Evolutionary conservation across 1,140 invertebrate genomes (phyloP).

Genomic region (Magallana gigas): DNA sequence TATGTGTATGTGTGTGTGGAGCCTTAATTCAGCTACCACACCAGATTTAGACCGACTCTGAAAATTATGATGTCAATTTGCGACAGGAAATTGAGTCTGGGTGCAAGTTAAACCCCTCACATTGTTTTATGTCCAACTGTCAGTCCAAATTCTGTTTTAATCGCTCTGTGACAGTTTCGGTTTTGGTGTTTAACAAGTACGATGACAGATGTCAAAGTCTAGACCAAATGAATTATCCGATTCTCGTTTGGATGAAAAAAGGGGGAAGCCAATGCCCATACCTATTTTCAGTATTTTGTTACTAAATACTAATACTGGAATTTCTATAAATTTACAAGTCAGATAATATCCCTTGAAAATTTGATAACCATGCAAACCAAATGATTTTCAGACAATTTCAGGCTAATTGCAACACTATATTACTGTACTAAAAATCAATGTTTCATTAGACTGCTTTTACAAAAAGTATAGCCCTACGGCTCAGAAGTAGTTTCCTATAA

Average conservation of each 20-base stretch:
- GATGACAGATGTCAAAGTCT: conserved; percentile 32
- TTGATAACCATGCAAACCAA: not conserved
- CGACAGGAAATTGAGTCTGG: conserved; percentile 16
- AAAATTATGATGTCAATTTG: not conserved
- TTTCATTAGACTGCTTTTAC: conserved; percentile 11
- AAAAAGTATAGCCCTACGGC: not conserved
- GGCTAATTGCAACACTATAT: conserved; percentile 10
- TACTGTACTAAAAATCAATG: conserved; percentile 27
- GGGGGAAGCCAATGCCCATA: too few species aligned
- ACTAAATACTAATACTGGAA: too few species aligned
- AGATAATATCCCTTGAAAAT: too few species aligned
- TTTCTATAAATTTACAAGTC: too few species aligned
- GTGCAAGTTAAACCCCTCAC: not conserved
- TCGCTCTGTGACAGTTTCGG: conserved; percentile 8
- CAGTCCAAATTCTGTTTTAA: conserved; percentile 29
- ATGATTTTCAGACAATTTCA: not conserved
- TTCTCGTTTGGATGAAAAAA: not conserved
- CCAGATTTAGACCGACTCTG: not conserved
- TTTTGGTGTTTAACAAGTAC: conserved; percentile 9
- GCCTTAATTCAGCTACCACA: not conserved
- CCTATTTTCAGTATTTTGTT: too few species aligned
- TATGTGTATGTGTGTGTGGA: not conserved
- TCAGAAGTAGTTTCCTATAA: conserved; percentile 8
- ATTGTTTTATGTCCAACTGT: not conserved
- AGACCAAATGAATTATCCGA: conserved; percentile 18